These are phyloP conservation scores for Sthenelais limicola DNA, from an alignment of 2,888 invertebrate species.

Conservation along the genomic window DNA sequence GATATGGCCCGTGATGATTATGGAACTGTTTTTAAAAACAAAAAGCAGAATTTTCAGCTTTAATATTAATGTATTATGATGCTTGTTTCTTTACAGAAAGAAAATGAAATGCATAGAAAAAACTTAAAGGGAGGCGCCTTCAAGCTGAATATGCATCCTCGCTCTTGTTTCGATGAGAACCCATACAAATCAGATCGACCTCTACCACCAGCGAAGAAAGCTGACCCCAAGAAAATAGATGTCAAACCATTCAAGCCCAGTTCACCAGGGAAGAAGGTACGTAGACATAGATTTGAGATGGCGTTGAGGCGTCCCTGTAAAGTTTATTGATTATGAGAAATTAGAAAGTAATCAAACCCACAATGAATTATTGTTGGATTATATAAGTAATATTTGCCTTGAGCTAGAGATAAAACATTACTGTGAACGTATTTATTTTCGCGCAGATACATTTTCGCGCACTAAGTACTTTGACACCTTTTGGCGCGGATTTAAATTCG, in stretches of 20 bases:
- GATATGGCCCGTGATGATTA: neutral
- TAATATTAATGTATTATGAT: neutral
- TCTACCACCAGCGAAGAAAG: conserved; percentile 52
- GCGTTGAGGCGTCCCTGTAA: neutral
- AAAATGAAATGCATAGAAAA: conserved; percentile 63
- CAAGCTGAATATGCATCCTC: conserved; percentile 69
- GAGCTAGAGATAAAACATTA: too few species aligned
- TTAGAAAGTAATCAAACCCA: too few species aligned
- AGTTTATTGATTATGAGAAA: too few species aligned
- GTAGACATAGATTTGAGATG: conserved; percentile 5
- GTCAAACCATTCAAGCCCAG: conserved; percentile 70
- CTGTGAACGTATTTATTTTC: too few species aligned
- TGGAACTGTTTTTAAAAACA: neutral
- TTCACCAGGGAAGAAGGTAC: conserved; percentile 69
- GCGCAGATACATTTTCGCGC: too few species aligned
- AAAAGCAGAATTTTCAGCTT: neutral
- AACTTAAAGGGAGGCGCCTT: conserved; percentile 69
- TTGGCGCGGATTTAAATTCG: too few species aligned
- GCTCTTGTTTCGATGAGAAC: conserved; percentile 68
- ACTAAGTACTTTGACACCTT: too few species aligned
- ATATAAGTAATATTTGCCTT: too few species aligned
- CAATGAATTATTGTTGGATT: too few species aligned
- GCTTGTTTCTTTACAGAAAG: conserved; percentile 58
- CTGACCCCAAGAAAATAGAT: conserved; percentile 51
- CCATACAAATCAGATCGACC: conserved; percentile 66